Evolutionary conservation across 2,113 vertebrate species (phyloP).

Genomic region (Pycnonotus jocosus): DNA sequence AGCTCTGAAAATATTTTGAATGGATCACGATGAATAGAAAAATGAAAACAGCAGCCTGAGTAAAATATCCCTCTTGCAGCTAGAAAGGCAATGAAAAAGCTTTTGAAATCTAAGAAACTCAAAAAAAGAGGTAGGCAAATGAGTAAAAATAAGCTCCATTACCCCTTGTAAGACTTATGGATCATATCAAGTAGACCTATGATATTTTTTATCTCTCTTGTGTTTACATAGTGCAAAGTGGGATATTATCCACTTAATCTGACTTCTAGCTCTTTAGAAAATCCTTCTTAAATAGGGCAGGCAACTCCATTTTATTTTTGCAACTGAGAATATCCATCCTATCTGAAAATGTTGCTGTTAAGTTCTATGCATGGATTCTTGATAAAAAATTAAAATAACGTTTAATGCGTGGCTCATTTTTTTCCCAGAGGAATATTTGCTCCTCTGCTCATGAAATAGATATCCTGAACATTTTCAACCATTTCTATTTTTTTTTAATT

Average conservation of each 20-base stretch:
- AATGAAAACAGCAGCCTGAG: conserved; percentile 25
- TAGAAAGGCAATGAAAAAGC: neutral
- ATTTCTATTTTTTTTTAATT: neutral
- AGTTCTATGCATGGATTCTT: conserved; percentile 67
- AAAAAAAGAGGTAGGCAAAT: conserved; percentile 30
- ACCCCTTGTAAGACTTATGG: conserved; percentile 44
- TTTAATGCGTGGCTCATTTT: conserved; percentile 66
- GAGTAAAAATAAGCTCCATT: conserved; percentile 62
- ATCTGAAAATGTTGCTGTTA: conserved; percentile 62
- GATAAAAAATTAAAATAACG: conserved; percentile 74
- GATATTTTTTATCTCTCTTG: conserved; percentile 62
- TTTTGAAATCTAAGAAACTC: conserved; percentile 21
- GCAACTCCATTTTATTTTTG: conserved; percentile 57
- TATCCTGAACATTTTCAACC: neutral
- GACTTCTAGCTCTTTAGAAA: conserved; percentile 11
- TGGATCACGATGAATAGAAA: neutral
- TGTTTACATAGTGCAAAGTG: conserved; percentile 60
- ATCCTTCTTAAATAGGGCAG: neutral
- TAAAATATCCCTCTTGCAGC: conserved; percentile 1
- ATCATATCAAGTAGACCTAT: conserved; percentile 45
- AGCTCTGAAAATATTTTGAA: conserved; percentile 50
- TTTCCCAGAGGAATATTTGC: conserved; percentile 49
- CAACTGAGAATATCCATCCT: conserved; percentile 57
- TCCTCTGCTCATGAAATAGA: conserved; percentile 58
- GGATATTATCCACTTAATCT: conserved; percentile 35